Conservation (phyloP, 1,140 invertebrate species). For the Papilio xuthus region DNA sequence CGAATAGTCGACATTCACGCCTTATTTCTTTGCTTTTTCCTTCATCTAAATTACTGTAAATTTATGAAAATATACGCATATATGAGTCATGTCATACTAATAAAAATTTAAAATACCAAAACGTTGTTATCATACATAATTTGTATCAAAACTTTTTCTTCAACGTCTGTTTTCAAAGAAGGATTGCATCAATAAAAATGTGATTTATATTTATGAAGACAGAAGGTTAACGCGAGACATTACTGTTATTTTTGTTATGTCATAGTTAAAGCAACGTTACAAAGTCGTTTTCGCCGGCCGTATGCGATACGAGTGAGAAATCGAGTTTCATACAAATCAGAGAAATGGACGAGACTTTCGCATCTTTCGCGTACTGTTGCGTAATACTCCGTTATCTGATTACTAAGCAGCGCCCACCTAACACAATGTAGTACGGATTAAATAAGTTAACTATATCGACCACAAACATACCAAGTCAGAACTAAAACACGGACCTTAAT, state of each 20-base stretch:
- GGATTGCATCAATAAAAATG: constrained; percentile 13
- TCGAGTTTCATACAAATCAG: constrained; percentile 53
- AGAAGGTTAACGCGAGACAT: constrained; percentile 18
- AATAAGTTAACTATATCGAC: neutral
- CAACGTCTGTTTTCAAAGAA: neutral
- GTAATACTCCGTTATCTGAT: constrained; percentile 50
- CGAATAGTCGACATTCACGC: neutral
- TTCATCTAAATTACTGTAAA: neutral
- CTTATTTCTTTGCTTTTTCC: neutral
- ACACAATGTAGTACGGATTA: neutral
- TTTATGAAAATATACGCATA: neutral
- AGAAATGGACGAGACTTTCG: constrained; percentile 60
- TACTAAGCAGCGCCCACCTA: constrained; percentile 38
- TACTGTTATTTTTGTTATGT: constrained; percentile 23
- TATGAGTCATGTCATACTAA: neutral
- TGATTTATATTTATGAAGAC: constrained; percentile 5
- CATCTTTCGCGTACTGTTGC: constrained; percentile 47
- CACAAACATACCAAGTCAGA: neutral
- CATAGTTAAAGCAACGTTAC: constrained; percentile 40
- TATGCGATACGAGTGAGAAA: constrained; percentile 28
- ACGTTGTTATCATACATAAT: neutral
- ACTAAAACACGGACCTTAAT: neutral
- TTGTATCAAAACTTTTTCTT: neutral
- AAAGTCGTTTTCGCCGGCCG: constrained; percentile 52
- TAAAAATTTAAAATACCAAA: neutral